Evolutionary conservation across 2,888 invertebrate genomes (phyloP).

Genomic region (Drosophila kokeensis): DNA sequence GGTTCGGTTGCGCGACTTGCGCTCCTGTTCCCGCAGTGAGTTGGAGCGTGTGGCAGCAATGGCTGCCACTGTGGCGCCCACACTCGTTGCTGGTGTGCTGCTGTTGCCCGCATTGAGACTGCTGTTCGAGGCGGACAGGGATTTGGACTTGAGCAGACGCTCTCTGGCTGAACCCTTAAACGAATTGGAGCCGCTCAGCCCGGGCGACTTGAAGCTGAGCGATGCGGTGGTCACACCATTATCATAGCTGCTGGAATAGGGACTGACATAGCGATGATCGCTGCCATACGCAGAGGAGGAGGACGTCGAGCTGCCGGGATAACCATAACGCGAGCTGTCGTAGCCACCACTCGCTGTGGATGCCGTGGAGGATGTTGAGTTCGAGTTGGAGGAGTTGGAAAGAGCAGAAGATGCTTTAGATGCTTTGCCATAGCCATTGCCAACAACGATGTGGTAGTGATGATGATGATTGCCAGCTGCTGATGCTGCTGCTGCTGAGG

Average conservation of each 20-base stretch:
- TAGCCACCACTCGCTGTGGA: conserved; percentile 63
- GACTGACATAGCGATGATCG: conserved; percentile 84
- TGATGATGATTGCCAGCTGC: conserved; percentile 49
- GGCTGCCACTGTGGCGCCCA: conserved; percentile 83
- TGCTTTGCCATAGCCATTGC: conserved; percentile 58
- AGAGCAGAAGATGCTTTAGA: conserved; percentile 69
- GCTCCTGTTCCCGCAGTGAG: conserved; percentile 85
- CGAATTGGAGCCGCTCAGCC: conserved; percentile 73
- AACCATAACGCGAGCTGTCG: conserved; percentile 77
- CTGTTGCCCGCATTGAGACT: conserved; percentile 76
- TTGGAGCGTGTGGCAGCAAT: conserved; percentile 84
- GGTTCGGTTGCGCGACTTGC: conserved; percentile 84
- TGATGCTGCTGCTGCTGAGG: background rate
- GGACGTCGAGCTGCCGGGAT: conserved; percentile 68
- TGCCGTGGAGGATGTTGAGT: conserved; percentile 41
- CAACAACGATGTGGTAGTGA: conserved; percentile 64
- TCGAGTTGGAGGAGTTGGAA: conserved; percentile 46
- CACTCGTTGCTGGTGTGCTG: conserved; percentile 61
- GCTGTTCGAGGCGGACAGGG: conserved; percentile 83
- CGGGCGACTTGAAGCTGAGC: conserved; percentile 79
- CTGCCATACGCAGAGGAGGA: conserved; percentile 59
- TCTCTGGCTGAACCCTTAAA: conserved; percentile 75
- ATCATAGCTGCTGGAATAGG: conserved; percentile 84
- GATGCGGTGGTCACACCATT: conserved; percentile 85
- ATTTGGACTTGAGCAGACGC: conserved; percentile 76